Evolutionary conservation across 1,140 invertebrate genomes (phyloP).

Genomic region (Ips nitidus): DNA sequence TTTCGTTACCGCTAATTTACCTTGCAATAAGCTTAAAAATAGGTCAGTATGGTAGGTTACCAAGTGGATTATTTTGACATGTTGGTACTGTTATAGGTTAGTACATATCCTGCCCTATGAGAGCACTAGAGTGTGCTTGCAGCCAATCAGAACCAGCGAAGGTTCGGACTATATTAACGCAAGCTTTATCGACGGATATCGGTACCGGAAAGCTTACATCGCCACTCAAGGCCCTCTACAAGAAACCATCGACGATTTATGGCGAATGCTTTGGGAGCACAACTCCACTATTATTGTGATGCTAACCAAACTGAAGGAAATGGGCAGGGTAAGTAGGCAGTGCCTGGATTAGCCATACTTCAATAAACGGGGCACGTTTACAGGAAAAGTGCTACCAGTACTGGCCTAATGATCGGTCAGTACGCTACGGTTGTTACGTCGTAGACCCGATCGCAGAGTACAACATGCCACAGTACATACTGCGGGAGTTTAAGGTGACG

Average conservation of each 20-base stretch:
- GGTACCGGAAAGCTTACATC: conserved; percentile 91
- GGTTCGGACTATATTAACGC: conserved; percentile 99
- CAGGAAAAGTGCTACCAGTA: conserved; percentile 98
- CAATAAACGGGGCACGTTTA: not conserved
- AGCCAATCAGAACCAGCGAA: conserved; percentile 87
- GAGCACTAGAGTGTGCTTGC: conserved; percentile 89
- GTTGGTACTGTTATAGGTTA: conserved; percentile 24
- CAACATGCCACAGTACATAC: conserved; percentile 98
- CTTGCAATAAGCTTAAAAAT: conserved; percentile 98
- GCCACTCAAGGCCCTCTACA: conserved; percentile 96
- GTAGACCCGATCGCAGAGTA: conserved; percentile 99
- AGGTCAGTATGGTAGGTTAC: conserved; percentile 58
- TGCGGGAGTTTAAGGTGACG: conserved; percentile 97
- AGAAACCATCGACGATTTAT: conserved; percentile 97
- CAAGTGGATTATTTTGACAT: not conserved
- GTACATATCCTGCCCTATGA: conserved; percentile 98
- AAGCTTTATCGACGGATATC: conserved; percentile 94
- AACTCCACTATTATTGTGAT: conserved; percentile 99
- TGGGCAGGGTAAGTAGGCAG: conserved; percentile 78
- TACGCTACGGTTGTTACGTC: conserved; percentile 94
- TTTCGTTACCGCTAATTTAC: conserved; percentile 94
- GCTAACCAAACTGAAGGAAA: conserved; percentile 96
- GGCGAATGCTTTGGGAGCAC: conserved; percentile 99
- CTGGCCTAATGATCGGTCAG: conserved; percentile 96
- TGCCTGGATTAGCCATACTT: not conserved